These are phyloP conservation scores for Cydia pomonella DNA, from an alignment of 1,140 invertebrate species.

Conservation along the genomic window DNA sequence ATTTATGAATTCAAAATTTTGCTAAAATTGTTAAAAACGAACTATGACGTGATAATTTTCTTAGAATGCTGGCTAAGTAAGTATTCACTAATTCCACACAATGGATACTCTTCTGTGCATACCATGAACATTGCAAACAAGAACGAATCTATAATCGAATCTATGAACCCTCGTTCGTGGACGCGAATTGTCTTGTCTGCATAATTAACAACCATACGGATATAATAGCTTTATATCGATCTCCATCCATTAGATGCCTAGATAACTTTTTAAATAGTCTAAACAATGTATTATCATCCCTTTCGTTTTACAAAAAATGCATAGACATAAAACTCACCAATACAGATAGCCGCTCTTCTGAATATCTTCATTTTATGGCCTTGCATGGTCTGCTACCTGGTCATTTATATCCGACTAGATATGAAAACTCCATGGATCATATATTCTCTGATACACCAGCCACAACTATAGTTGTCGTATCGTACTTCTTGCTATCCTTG, in stretches of 20 bases:
- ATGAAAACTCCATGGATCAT: constrained; percentile 24
- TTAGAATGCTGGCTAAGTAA: constrained; percentile 35
- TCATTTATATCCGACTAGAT: neutral
- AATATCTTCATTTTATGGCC: constrained; percentile 31
- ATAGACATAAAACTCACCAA: constrained; percentile 18
- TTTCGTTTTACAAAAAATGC: constrained; percentile 7
- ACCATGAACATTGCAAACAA: constrained; percentile 25
- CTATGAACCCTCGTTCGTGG: constrained; percentile 10
- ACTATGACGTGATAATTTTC: constrained; percentile 33
- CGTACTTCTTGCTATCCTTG: too few species aligned
- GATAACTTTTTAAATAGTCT: constrained; percentile 31
- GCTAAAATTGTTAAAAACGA: neutral
- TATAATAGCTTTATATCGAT: constrained; percentile 35
- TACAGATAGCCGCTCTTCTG: neutral
- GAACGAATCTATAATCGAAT: constrained; percentile 36
- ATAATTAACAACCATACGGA: constrained; percentile 19
- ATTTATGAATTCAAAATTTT: neutral
- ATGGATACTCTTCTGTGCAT: constrained; percentile 4
- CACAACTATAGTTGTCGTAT: neutral
- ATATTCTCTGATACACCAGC: neutral
- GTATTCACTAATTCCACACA: constrained; percentile 11
- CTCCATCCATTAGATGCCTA: neutral
- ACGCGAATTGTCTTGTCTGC: constrained; percentile 20
- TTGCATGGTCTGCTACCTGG: constrained; percentile 36
- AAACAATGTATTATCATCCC: neutral